Percentiles rank a stretch among this genome's conserved stretches.
Evolutionary conservation across 2,888 invertebrate genomes (phyloP).

Genomic region (Tanytarsus gracilentus): DNA sequence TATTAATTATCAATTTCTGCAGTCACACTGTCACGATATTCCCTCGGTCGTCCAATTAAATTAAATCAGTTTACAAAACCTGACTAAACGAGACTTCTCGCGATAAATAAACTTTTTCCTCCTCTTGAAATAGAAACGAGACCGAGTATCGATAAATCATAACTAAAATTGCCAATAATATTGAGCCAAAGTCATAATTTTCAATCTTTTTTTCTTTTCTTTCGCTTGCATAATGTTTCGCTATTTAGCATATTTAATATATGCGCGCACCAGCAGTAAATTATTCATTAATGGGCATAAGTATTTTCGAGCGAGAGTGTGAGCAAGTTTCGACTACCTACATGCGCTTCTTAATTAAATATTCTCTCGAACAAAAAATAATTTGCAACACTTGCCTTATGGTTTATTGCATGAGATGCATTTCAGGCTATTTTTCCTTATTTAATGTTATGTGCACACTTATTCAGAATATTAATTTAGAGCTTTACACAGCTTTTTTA

Average conservation of each 20-base stretch:
- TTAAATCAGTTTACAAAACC: no score
- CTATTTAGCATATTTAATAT: conserved; percentile 27
- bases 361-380: conserved; percentile 10
- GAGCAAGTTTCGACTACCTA: conserved; percentile 21
- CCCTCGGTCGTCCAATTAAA: conserved; percentile 8
- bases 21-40: not conserved
- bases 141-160: conserved; percentile 20
- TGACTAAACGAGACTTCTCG: no score
- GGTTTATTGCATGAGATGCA: not conserved
- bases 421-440: no score
- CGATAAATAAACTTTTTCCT: not conserved
- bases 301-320: no score
- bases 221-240: conserved; percentile 6
- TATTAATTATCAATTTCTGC: conserved; percentile 20
- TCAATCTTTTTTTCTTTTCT: not conserved
- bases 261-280: conserved; percentile 23
- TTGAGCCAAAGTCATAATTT: not conserved
- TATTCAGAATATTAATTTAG: no score
- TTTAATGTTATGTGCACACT: no score
- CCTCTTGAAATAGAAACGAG: not conserved
- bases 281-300: conserved; percentile 29
- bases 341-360: conserved; percentile 20
- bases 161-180: not conserved
- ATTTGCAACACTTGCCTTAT: not conserved
- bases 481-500: no score